Percentiles rank a stretch among this genome's conserved stretches.
Evolutionary conservation across 2,113 vertebrate genomes (phyloP).

Genomic region (Caranx melampygus): DNA sequence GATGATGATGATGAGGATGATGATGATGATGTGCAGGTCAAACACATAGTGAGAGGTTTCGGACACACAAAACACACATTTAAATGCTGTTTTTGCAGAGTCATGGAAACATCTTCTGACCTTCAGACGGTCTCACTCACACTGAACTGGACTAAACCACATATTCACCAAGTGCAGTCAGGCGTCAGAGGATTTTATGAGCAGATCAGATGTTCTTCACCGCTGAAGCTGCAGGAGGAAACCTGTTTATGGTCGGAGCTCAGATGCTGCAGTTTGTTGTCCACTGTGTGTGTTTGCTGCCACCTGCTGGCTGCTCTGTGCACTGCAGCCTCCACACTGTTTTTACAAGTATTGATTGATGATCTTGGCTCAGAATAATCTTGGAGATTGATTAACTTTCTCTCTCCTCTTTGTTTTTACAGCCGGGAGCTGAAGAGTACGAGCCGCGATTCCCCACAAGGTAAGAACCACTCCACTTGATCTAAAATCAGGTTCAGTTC

Average conservation of each 20-base stretch:
- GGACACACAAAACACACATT: too few species aligned
- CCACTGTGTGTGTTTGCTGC: constrained; percentile 13
- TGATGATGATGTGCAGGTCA: not conserved
- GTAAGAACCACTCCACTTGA: constrained; percentile 80
- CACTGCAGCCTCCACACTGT: not conserved
- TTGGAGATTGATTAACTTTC: not conserved
- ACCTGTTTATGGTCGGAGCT: not conserved
- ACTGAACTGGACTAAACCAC: too few species aligned
- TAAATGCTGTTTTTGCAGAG: too few species aligned
- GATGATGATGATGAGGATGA: too few species aligned
- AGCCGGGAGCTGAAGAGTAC: constrained; percentile 89
- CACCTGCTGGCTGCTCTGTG: constrained; percentile 58
- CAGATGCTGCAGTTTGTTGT: not conserved
- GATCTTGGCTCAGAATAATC: not conserved
- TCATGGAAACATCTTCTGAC: too few species aligned
- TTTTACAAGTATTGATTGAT: not conserved
- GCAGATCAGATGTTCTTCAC: too few species aligned
- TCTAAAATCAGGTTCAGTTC: constrained; percentile 5
- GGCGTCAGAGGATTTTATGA: too few species aligned
- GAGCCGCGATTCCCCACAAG: constrained; percentile 89
- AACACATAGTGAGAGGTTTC: not conserved
- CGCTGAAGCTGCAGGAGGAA: too few species aligned
- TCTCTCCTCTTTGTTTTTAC: constrained; percentile 1
- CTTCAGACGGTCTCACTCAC: too few species aligned
- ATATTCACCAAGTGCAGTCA: not conserved